phyloP scores from a whole-genome alignment of 2,888 invertebrate genomes.

The Diarsia mendica region DNA sequence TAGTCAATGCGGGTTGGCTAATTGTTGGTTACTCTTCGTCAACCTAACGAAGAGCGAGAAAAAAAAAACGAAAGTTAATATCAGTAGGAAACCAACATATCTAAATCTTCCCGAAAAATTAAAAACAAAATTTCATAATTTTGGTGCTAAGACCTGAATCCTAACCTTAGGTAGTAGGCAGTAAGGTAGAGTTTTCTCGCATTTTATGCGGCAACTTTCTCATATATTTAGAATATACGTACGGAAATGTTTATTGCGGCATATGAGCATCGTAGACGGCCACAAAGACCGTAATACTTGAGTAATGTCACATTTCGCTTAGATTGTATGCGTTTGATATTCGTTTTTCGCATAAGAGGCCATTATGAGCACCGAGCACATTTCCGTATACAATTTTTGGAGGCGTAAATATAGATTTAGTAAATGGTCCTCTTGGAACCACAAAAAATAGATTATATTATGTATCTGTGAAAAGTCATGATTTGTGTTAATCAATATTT shows the following conservation, averaged over 20 bases:
- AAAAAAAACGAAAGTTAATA: no score
- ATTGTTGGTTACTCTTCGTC: no score
- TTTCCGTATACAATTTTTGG: conserved; percentile 3
- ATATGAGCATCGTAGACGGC: neutral
- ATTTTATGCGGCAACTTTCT: neutral
- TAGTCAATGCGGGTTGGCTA: no score
- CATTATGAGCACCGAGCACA: neutral
- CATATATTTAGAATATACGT: neutral
- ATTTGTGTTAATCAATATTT: neutral
- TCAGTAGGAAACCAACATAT: no score
- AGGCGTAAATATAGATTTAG: neutral
- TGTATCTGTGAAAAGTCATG: neutral
- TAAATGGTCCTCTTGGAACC: neutral
- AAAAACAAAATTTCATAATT: neutral
- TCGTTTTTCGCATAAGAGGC: neutral
- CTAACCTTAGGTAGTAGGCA: no score
- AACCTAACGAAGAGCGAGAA: no score
- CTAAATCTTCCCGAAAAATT: neutral
- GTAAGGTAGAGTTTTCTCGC: neutral
- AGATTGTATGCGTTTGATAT: conserved; percentile 30
- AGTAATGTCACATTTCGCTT: conserved; percentile 30
- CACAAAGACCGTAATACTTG: conserved; percentile 3
- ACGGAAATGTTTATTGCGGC: conserved; percentile 19
- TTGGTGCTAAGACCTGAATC: neutral
- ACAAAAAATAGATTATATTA: neutral